These are phyloP conservation scores for Corythornis madagascariensis DNA, from an alignment of 2,113 vertebrate genomes.

Conservation along the genomic window DNA sequence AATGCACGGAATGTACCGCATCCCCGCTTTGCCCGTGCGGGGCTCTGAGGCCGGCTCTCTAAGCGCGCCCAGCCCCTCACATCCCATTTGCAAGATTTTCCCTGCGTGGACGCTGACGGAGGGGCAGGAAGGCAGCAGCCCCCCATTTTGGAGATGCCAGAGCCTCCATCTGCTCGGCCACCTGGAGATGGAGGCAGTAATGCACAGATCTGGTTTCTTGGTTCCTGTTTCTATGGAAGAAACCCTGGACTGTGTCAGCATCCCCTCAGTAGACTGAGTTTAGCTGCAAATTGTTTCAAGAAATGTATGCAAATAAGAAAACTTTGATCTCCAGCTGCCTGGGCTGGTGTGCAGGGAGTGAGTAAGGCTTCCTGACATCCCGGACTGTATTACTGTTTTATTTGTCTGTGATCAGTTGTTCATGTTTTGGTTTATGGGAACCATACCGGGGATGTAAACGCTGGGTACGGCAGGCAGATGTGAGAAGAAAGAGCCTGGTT, in stretches of 20 bases:
- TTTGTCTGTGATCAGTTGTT: constrained; percentile 31
- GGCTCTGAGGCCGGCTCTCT: neutral
- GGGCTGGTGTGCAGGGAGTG: constrained; percentile 12
- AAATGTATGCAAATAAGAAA: constrained; percentile 42
- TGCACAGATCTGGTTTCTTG: neutral
- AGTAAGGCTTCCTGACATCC: constrained; percentile 31
- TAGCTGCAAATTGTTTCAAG: constrained; percentile 59
- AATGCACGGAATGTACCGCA: too few relatives aligned
- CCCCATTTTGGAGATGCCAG: neutral
- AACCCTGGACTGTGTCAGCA: constrained; percentile 42
- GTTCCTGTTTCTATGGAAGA: neutral
- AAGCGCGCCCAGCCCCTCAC: accelerated
- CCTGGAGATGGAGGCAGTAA: neutral
- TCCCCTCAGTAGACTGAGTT: neutral
- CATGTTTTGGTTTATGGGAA: constrained; percentile 44
- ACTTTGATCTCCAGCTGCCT: constrained; percentile 56
- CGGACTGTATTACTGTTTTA: neutral
- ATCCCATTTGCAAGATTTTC: neutral
- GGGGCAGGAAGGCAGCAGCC: neutral
- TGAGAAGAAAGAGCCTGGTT: neutral
- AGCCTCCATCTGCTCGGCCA: neutral
- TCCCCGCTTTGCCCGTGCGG: neutral
- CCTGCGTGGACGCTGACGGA: neutral
- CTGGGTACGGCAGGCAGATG: constrained; percentile 31
- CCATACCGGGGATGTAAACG: neutral